Evolutionary conservation across 2,888 invertebrate species (phyloP), one percentile per base, ranked within the genome.

Genomic region (Boloria euphrosyne): DNA sequence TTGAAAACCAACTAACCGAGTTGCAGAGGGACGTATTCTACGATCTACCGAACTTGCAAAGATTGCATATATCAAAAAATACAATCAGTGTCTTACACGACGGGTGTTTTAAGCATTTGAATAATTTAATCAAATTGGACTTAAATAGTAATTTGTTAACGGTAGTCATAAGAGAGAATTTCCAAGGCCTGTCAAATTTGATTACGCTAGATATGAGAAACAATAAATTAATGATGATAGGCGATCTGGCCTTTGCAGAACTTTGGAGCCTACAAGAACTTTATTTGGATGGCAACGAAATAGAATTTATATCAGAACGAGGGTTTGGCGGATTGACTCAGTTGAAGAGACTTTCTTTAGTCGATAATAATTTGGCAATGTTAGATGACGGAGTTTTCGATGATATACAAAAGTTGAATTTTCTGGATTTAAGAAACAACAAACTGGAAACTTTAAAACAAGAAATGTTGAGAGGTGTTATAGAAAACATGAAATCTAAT

Each of bases 51-150:
- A 93, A 93, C 71, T 87, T 96, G 73, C 94, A 94, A 76, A 94
- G 95, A 71, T 93, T 99, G 66, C 94, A 94, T 79, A 90, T 99
- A 64, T 97, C 97, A 77, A 95, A 95, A 80, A 99, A 99, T 84
- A 95, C 95, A 78, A 93, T 99, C 70, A 95, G 96, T 73, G 94
- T 95, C 13, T 90, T 98, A 51, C 98, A 98, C 77, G 97, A 97
- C 64, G 96, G 96, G 67, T 96, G 98, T 60, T 97, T 97, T 82
- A 93, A 93, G 75, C 94, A 95, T 77, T 87, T 97, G 77, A 93
- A 93, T 46, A 95, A 95, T 76, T 92, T 98, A 65, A 94, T 96
- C 67, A 96, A 95, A 76, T 90, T 98, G 70, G 97, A 98, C 82
- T 89, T 98, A 74, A 96, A 96, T 80, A 93, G 93, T 76, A 97